Evolutionary conservation across 2,113 vertebrate genomes (phyloP), one percentile per base, ranked within the genome.

Genomic region (Pollimyrus isidori): DNA sequence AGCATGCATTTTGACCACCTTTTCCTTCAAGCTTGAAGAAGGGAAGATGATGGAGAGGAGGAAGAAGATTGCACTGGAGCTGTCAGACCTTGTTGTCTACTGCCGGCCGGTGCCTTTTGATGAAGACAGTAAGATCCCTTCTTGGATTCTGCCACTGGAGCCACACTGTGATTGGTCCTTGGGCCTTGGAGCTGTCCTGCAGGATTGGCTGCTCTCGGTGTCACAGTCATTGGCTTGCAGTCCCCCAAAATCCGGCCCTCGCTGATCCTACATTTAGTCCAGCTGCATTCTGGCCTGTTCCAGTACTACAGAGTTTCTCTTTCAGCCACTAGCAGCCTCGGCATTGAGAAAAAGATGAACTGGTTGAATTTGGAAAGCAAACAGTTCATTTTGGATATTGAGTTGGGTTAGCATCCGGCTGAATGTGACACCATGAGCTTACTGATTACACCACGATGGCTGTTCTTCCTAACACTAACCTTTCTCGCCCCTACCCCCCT

Each of bases 21-120:
- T 1, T 11, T 35, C 84, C 85, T 21, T 89, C 88, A 93, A 99
- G 98, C 96, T 99, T 89, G 97, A 98, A 0, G 98, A 99, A 93
- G 98, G 98, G 86, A 99, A 99, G 95, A 98, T 99, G 95, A 99
- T 99, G 98, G 98, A 99, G 91, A 97, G 98, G 89, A 97, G 98
- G 92, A 99, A 99, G 96, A 99, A 99, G 94, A 99, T 99, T 19
- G 98, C 98, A 35, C 92, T 99, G 93, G 98, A 99, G 92, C 96
- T 99, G 23, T 99, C 98, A 0, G 98, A 99, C 88, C 96, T 99
- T 26, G 98, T 99, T 26, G 96, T 99, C 93, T 99, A 99, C 93
- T 99, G 98, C 91, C 96, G 98, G 42, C 98, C 98, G 5, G 98
- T 99, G 87, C 98, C 98, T 11, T 99, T 99, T 0, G 98, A 99